Percentiles rank a stretch among this genome's conserved stretches.
Evolutionary conservation across 2,888 invertebrate species (phyloP).

Genomic region (Torymus aiolomorphi): DNA sequence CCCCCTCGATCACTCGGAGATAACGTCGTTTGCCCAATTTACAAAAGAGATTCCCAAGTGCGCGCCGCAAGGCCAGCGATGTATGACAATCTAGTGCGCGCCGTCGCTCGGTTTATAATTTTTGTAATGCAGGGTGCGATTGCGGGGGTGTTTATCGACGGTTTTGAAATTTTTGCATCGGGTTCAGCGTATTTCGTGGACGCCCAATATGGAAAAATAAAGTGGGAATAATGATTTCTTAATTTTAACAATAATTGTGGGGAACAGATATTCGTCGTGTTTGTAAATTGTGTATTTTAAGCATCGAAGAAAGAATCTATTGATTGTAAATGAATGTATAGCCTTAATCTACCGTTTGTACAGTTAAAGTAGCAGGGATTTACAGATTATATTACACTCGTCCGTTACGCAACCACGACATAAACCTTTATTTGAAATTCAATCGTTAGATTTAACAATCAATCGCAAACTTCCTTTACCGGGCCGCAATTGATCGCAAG

Average conservation of each 20-base stretch:
- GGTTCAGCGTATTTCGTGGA: background rate
- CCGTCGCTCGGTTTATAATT: conserved; percentile 29
- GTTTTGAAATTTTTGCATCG: conserved; percentile 37
- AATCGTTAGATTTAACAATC: no score
- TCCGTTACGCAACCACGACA: no score
- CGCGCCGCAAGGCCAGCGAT: background rate
- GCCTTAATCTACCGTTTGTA: no score
- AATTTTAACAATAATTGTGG: background rate
- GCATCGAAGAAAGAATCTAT: background rate
- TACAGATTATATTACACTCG: no score
- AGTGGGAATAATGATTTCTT: background rate
- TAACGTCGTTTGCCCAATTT: background rate
- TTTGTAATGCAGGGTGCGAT: conserved; percentile 6
- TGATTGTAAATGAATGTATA: background rate
- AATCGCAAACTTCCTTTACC: no score
- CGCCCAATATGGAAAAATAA: conserved; percentile 10
- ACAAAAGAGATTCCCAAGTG: conserved; percentile 3
- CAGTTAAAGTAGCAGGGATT: no score
- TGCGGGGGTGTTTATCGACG: background rate
- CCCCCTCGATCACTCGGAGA: conserved; percentile 6
- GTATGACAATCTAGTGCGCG: background rate
- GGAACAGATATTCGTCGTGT: no score
- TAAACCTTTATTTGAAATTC: no score
- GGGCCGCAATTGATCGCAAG: no score
- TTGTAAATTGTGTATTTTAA: background rate